Conservation (phyloP, 2,797 vertebrate genomes). For the Denticeps clupeoides region DNA sequence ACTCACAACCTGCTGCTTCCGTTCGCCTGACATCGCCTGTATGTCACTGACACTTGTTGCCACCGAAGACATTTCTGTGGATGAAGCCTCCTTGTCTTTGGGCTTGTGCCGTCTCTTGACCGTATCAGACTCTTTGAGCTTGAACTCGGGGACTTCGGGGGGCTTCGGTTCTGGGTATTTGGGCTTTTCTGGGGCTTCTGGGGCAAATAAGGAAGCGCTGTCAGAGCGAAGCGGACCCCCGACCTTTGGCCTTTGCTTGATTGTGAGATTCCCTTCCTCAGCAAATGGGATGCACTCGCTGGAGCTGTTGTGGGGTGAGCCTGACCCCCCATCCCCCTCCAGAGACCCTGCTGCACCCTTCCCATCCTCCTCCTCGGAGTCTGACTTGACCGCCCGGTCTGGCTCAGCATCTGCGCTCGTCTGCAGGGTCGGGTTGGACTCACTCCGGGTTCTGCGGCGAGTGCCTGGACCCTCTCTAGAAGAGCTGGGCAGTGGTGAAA, state of each 20-base stretch:
- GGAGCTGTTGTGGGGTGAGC: constrained; percentile 79
- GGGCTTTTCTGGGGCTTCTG: constrained; percentile 35
- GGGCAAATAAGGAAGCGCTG: accelerated
- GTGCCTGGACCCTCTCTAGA: constrained; percentile 2
- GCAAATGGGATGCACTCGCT: constrained; percentile 93
- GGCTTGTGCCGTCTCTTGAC: constrained; percentile 84
- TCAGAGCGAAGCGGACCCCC: constrained; percentile 51
- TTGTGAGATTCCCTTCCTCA: constrained; percentile 91
- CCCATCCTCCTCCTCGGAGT: constrained; percentile 62
- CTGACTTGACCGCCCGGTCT: constrained; percentile 47
- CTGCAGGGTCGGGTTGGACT: constrained; percentile 21
- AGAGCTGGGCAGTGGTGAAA: too few species aligned
- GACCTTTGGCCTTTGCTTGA: constrained; percentile 87
- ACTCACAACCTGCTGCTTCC: constrained; percentile 7
- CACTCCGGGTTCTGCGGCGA: constrained; percentile 62
- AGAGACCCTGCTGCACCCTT: constrained; percentile 21
- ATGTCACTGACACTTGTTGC: background rate
- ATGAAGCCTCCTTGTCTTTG: constrained; percentile 70
- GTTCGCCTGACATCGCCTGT: background rate
- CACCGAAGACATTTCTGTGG: constrained; percentile 51
- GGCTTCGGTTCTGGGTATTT: constrained; percentile 4
- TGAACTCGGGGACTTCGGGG: constrained; percentile 66
- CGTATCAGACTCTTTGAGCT: constrained; percentile 89
- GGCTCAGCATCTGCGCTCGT: too few species aligned
- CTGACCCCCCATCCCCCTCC: constrained; percentile 31